phyloP scores from a whole-genome alignment of 2,797 vertebrate genomes.

The Orientallactaga sibirica region DNA sequence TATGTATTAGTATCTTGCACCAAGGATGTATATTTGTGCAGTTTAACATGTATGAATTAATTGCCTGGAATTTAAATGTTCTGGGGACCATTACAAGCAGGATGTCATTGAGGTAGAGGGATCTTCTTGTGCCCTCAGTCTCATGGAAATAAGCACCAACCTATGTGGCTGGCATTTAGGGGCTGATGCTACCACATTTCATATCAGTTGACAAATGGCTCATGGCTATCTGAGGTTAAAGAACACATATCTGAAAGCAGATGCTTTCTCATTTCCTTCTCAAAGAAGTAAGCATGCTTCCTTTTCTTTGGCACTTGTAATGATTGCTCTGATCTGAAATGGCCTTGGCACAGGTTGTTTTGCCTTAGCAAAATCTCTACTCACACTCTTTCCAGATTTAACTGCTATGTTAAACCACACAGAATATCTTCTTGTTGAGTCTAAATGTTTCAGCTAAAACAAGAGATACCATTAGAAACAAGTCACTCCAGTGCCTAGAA shows the following conservation, averaged over 20 bases:
- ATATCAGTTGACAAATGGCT: constrained; percentile 54
- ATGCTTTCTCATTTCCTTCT: neutral
- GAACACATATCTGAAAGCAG: neutral
- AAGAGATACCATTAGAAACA: neutral
- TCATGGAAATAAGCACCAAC: neutral
- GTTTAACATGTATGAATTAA: neutral
- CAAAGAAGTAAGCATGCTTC: neutral
- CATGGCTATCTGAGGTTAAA: constrained; percentile 59
- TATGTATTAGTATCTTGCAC: neutral
- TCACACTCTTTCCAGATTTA: neutral
- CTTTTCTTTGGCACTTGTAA: constrained; percentile 16
- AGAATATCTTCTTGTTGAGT: neutral
- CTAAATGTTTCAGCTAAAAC: constrained; percentile 34
- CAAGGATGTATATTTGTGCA: neutral
- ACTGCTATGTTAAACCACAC: neutral
- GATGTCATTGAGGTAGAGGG: constrained; percentile 17
- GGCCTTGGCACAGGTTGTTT: neutral
- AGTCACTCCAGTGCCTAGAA: constrained; percentile 14
- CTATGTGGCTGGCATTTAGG: neutral
- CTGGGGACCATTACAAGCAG: neutral
- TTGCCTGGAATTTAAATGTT: neutral
- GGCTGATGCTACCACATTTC: neutral
- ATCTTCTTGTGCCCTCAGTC: neutral
- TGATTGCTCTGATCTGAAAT: neutral
- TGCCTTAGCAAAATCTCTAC: neutral